Base-by-base conservation (phyloP, 1,140 invertebrate genomes). In the Magallana ariakensis region DNA sequence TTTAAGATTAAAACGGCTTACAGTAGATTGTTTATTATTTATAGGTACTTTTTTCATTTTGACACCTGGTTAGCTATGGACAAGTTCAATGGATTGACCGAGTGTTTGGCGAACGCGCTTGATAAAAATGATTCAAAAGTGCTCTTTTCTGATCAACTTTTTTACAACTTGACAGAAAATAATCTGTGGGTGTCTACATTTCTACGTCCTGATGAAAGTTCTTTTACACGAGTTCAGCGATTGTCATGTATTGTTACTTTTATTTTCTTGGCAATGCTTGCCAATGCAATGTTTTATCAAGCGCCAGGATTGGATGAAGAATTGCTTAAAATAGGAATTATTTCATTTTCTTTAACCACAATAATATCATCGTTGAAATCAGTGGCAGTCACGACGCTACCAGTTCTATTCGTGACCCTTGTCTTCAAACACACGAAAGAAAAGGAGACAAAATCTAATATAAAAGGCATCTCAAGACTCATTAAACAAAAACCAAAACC, bases 21-120 rank as follows among this genome's bases (percentile, higher is more conserved):
- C n/a, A n/a, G n/a, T n/a, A 5, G 33, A 46, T 46, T 46, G 26
- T 75, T 1, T 26, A 26, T 84, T 70, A n/a, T 53, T 80, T 87
- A n/a, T 80, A 94, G 94, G 75, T 94, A 89, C 70, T 87, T 91
- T 26, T 94, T 94, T 84, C 33, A 92, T 19, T 93, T 91, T 85
- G 91, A 94, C 19, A 87, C 88, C 80, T 94, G 94, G 94, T 87
- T 94, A 56, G 91, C 92, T 55, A 85, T 93, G 0, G 93, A 94
- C 83, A 88, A 90, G 81, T 92, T 91, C 15, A 92, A 94, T 84
- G 93, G 93, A 7, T 88, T 89, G 75, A 84, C 94, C 1, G 94
- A 94, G 83, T 83, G 93, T 10, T 83, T 94, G 11, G 83, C 94
- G 54, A 92, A 91, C 19, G 91, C 93, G 0, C 86, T 88, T 26